Base-by-base conservation (phyloP, 1,140 invertebrate species). In the Hylaeus volcanicus region DNA sequence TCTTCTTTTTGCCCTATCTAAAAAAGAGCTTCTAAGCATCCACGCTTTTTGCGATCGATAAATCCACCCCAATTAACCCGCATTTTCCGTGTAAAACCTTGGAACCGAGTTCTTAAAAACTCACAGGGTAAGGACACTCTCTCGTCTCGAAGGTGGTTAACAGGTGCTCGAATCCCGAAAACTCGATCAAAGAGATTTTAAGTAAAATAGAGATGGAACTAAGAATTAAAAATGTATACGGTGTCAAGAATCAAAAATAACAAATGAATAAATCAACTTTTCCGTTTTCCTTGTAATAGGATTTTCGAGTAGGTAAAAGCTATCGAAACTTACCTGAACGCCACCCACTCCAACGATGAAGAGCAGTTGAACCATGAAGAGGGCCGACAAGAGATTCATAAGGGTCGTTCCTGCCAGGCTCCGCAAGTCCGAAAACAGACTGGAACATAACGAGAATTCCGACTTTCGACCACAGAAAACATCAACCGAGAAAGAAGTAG, bases 341-440 rank as follows among this genome's bases (percentile, higher is more conserved):
- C 95, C 95, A 56, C 95, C 95, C n/a, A 96, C 95, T 55, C 95
- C 95, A 39, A 96, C 93, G 73, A 96, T 95, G 92, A 95, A 96
- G n/a, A 96, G 92, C 43, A 96, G 92, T 89, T 96, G 95, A 26
- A 95, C 94, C 94, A 96, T 95, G 89, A 96, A 96, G 15, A 96
- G 93, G 14, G 95, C 94, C 65, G 95, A 95, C 86, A 96, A 89
- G 69, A 96, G 93, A 91, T 96, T 96, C 95, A 96, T 95, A 79
- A 96, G 89, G 5, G 95, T 95, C 48, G 95, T 96, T 60, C 95
- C 95, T 39, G 95, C 95, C 75, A 96, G 90, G 83, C 94, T 96
- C 66, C 95, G 92, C 73, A 96, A 90, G 88, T 96, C 95, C 26
- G 95, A 96, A 89, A 96, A 96, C 71, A 96, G 92, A 85, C 95